Percentiles rank a stretch among this genome's conserved stretches.
These are phyloP conservation scores for Myotis pilosus DNA, from an alignment of 2,797 vertebrate genomes.

Conservation along the genomic window DNA sequence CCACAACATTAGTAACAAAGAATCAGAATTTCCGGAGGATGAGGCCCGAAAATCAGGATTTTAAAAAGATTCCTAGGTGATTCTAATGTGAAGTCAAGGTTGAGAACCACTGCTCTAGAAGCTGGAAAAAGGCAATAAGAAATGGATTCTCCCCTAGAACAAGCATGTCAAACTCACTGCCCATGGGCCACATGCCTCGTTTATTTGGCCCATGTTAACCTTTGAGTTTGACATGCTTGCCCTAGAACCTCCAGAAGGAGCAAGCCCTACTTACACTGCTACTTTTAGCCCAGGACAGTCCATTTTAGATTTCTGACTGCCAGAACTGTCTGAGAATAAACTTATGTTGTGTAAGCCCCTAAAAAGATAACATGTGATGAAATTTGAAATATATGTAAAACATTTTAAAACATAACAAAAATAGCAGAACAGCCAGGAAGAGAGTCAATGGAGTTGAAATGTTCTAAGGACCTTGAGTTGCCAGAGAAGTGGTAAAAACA, in stretches of 20 bases:
- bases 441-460: not conserved
- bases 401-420: not conserved
- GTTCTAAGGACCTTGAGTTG: not conserved
- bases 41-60: no score
- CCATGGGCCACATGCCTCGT: no score
- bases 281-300: not conserved
- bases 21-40: no score
- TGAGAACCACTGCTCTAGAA: not conserved
- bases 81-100: no score
- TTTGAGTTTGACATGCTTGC: no score
- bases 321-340: not conserved
- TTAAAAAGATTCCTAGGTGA: no score
- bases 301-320: not conserved
- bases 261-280: not conserved
- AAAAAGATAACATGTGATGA: not conserved
- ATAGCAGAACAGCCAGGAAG: not conserved
- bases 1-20: no score
- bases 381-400: not conserved
- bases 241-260: not conserved
- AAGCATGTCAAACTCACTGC: no score
- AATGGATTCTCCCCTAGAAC: not conserved
- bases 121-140: not conserved
- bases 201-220: no score
- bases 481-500: not conserved
- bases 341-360: not conserved